Base-by-base conservation (phyloP, 2,797 vertebrate species). In the Furcifer pardalis region DNA sequence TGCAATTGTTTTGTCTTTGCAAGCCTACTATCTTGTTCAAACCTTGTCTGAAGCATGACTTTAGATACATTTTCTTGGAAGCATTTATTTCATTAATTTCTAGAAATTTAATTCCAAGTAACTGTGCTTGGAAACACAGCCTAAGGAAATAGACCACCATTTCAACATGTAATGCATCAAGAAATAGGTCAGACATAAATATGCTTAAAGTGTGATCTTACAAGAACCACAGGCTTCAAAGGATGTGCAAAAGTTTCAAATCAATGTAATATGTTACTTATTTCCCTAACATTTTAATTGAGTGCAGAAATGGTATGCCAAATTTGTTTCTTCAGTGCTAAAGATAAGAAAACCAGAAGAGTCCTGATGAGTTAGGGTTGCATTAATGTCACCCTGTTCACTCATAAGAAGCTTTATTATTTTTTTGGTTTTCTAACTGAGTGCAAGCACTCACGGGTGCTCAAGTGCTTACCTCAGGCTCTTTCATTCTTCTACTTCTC, bases 141-240 rank as follows among this genome's bases (percentile, higher is more conserved):
- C 73, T 77, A 71, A 71, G 66, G 73, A 81, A n/a, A 77, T 81
- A 60, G 6, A 77, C 62, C 62, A 79, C 65, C 63, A 71, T 81
- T 86, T 49, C 66, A 42, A 81, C 40, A 77, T 69, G 17, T 62
- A 81, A 86, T 69, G 40, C 72, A 62, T 49, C n/a, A 49, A 49
- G 79, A 81, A 81, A 77, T 81, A 81, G 63, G 37, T 77, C 77
- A 62, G 62, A 49, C 66, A 87, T 60, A 83, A 63, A 77, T 52
- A 84, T 76, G 73, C 37, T 49, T 52, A 52, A 77, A 87, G 63
- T 62, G 84, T 49, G 17, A 32, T 71, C 77, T 40, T 79, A 68
- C 42, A 69, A 69, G 40, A 80, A 76, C 32, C 56, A 63, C 42
- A 52, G 30, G 42, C 66, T 84, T 84, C 69, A 87, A 80, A 84